These are phyloP conservation scores for Papilio polytes DNA, from an alignment of 1,140 invertebrate genomes.

Conservation along the genomic window DNA sequence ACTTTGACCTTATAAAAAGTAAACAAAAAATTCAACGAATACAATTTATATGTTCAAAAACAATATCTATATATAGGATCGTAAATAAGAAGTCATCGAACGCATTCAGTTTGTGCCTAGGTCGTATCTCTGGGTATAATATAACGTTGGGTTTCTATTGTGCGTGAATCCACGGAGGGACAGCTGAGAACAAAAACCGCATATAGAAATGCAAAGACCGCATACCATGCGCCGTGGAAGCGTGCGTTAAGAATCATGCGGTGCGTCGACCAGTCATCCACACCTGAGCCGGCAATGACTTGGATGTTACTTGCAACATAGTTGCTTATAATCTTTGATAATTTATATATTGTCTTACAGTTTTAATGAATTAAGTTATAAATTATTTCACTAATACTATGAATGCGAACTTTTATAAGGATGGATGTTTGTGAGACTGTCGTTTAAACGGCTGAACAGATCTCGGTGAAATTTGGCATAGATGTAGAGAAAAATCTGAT, in stretches of 20 bases:
- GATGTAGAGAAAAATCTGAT: too few relatives aligned
- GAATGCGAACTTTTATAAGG: too few relatives aligned
- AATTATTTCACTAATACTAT: not conserved
- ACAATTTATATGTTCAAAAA: not conserved
- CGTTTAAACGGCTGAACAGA: too few relatives aligned
- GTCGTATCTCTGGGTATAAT: not conserved
- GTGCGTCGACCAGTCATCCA: not conserved
- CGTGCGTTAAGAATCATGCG: not conserved
- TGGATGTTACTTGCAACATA: not conserved
- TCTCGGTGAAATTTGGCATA: too few relatives aligned
- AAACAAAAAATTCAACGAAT: not conserved
- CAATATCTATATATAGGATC: not conserved
- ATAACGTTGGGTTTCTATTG: not conserved
- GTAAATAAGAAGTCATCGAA: constrained; percentile 3
- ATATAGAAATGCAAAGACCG: not conserved
- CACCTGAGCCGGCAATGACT: not conserved
- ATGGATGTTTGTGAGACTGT: too few relatives aligned
- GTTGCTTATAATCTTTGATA: not conserved
- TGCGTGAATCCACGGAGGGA: not conserved
- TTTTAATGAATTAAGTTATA: not conserved
- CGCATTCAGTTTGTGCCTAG: not conserved
- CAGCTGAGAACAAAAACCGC: not conserved
- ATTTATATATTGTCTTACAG: not conserved
- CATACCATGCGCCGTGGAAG: not conserved
- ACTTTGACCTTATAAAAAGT: not conserved